Evolutionary conservation across 2,113 vertebrate genomes (phyloP), one percentile per base, ranked within the genome.

Genomic region (Menidia beryllina): DNA sequence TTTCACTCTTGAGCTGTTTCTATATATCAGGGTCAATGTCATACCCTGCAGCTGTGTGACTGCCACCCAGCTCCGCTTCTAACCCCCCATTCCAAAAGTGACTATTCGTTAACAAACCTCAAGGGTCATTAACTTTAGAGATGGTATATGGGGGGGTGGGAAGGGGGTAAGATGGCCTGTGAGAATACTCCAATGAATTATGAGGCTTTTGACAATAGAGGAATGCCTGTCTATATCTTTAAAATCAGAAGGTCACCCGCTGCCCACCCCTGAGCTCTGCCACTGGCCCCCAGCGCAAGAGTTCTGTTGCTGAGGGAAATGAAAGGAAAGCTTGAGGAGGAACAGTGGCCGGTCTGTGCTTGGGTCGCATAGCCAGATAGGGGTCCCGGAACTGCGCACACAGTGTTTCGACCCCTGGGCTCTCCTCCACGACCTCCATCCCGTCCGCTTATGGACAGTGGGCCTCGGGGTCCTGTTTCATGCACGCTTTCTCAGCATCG

Each of bases 351-450:
- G 0, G 66, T 88, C 92, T 94, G 90, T 94, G 78, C 74, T 48
- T 20, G 66, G 66, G 67, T 60, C 39, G 30, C 69, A 76, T 73
- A 69, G 77, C 77, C 62, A 15, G 70, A 80, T 65, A 73, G 73
- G 81, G 89, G 86, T 88, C 86, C 88, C 87, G 90, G 91, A 93
- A 93, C 88, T 91, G 84, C 86, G 85, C 92, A 89, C 90, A 91
- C 85, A 89, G 89, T 88, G 90, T 85, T 88, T 81, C 88, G 89
- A 93, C 93, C 92, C 89, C 76, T 69, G 78, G 79, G 87, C 84
- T 87, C 67, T 81, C 80, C 70, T 73, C 85, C 9, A 12, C 1
- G 83, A 83, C 86, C 81, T 67, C 83, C 81, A 79, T 79, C 87
- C 86, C 72, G 86, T 86, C 81, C 52, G 72, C 82, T 86, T 78